These are phyloP conservation scores for Lota lota DNA, from an alignment of 2,113 vertebrate species.

Conservation along the genomic window DNA sequence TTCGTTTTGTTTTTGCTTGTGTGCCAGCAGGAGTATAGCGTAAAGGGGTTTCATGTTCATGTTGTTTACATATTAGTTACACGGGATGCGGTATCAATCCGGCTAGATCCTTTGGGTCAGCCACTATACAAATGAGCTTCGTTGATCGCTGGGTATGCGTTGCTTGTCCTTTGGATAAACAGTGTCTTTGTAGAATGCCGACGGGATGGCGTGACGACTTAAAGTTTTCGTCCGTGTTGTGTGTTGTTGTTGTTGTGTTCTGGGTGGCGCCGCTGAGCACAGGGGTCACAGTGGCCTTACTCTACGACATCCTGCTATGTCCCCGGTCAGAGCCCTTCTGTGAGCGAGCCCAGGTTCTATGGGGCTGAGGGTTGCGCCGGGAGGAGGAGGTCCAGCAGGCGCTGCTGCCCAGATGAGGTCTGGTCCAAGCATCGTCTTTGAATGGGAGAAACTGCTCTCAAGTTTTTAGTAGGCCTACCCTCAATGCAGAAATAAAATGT, in stretches of 20 bases:
- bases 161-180: neutral
- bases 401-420: neutral
- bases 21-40: constrained; percentile 25
- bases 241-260: constrained; percentile 38
- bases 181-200: no score
- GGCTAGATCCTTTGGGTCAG: constrained; percentile 81
- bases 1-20: neutral
- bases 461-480: no score
- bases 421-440: no score
- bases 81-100: constrained; percentile 86
- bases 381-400: neutral
- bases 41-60: constrained; percentile 28
- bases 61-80: constrained; percentile 76
- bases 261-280: constrained; percentile 57
- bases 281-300: constrained; percentile 53
- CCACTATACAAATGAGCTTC: constrained; percentile 72
- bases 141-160: constrained; percentile 71
- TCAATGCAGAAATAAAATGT: no score
- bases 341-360: constrained; percentile 73
- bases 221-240: neutral
- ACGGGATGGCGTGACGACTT: no score
- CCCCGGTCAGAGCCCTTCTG: constrained; percentile 67
- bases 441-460: no score
- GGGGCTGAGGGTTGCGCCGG: neutral
- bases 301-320: constrained; percentile 81